These are phyloP conservation scores for Sinopyrophorus schimmeli DNA, from an alignment of 2,888 invertebrate genomes.

Conservation along the genomic window DNA sequence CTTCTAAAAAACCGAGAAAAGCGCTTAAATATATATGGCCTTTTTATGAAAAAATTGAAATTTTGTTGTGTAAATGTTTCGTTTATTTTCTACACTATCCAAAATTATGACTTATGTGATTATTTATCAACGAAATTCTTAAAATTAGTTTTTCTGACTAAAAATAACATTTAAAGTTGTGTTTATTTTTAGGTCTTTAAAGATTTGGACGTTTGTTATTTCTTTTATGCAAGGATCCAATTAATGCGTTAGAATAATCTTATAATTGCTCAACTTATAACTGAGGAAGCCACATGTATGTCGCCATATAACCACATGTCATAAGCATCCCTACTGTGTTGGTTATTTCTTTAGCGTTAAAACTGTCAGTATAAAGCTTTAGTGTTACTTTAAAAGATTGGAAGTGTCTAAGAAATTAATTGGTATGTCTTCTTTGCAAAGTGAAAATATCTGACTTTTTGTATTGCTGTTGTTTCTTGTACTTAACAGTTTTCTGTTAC, in stretches of 20 bases:
- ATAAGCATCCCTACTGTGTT: conserved; percentile 32
- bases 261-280: conserved; percentile 24
- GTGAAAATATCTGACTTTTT: conserved; percentile 27
- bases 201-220: background rate
- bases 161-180: too few relatives aligned
- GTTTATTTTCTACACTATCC: too few relatives aligned
- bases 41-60: too few relatives aligned
- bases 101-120: too few relatives aligned
- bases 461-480: conserved; percentile 7
- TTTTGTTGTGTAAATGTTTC: too few relatives aligned
- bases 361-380: conserved; percentile 33
- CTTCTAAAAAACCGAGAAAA: too few relatives aligned
- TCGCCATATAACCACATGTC: conserved; percentile 34
- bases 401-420: conserved; percentile 32
- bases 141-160: too few relatives aligned
- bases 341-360: conserved; percentile 34
- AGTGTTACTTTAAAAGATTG: conserved; percentile 33
- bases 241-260: conserved; percentile 24
- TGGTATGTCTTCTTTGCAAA: conserved; percentile 27
- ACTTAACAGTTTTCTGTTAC: conserved; percentile 15
- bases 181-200: too few relatives aligned
- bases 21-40: too few relatives aligned
- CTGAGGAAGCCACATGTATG: conserved; percentile 31
- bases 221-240: conserved; percentile 1
- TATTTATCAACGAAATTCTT: too few relatives aligned